These are phyloP conservation scores for Caenorhabditis afra DNA, from an alignment of 2,888 invertebrate species.

Conservation along the genomic window DNA sequence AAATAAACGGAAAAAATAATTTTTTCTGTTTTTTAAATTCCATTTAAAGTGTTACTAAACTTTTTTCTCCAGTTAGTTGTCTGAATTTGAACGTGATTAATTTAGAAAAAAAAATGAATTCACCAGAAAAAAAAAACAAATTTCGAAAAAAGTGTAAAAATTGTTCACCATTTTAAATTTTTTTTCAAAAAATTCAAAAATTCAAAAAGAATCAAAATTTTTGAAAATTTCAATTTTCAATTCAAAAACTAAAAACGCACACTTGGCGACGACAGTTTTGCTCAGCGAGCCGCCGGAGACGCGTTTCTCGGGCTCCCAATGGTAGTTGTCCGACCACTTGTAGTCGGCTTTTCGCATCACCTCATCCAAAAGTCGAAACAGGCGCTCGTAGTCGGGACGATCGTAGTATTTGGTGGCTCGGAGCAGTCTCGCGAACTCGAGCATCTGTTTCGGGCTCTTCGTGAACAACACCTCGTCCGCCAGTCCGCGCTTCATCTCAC, in stretches of 20 bases:
- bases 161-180: slow-evolving; percentile 9
- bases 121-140: slow-evolving; percentile 5
- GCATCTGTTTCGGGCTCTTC: slow-evolving; percentile 61
- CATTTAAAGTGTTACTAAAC: too few relatives aligned
- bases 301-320: slow-evolving; percentile 55
- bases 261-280: too few relatives aligned
- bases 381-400: slow-evolving; percentile 65
- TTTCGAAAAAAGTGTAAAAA: neutral
- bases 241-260: too few relatives aligned
- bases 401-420: slow-evolving; percentile 58
- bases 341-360: slow-evolving; percentile 61
- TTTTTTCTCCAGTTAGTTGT: too few relatives aligned
- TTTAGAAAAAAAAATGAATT: slow-evolving; percentile 4
- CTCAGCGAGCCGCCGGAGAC: too few relatives aligned
- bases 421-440: slow-evolving; percentile 51
- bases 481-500: slow-evolving; percentile 42
- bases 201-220: neutral
- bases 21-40: too few relatives aligned
- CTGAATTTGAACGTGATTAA: too few relatives aligned
- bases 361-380: slow-evolving; percentile 55
- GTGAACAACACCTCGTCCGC: slow-evolving; percentile 57
- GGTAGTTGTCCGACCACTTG: slow-evolving; percentile 64
- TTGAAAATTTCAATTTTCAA: neutral
- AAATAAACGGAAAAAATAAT: too few relatives aligned
- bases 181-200: neutral